Percentiles rank a stretch among this genome's conserved stretches.
These are phyloP conservation scores for Hylyphantes graminicola DNA, from an alignment of 1,140 invertebrate genomes.

Conservation along the genomic window DNA sequence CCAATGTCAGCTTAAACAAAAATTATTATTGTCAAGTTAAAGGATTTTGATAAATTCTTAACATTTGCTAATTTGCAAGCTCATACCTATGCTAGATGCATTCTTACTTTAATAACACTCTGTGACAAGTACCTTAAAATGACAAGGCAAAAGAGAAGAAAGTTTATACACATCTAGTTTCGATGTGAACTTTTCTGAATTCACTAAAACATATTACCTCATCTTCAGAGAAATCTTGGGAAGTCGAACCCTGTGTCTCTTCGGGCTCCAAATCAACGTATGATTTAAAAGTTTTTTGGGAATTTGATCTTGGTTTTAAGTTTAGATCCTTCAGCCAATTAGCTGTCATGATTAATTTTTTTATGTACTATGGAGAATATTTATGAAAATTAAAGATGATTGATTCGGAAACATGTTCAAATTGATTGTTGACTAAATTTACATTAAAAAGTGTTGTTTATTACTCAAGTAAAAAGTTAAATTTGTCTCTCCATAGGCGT, in stretches of 20 bases:
- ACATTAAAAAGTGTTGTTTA: background rate
- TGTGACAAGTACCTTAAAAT: too few species aligned
- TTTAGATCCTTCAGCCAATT: conserved; percentile 58
- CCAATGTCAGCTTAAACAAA: too few species aligned
- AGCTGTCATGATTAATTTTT: conserved; percentile 48
- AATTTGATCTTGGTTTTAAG: conserved; percentile 52
- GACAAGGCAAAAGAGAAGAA: too few species aligned
- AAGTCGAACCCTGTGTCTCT: background rate
- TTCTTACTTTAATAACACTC: too few species aligned
- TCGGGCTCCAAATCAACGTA: conserved; percentile 54
- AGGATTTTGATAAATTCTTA: too few species aligned
- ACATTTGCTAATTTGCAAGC: too few species aligned
- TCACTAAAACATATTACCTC: conserved; percentile 8
- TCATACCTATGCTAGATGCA: too few species aligned
- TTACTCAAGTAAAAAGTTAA: background rate
- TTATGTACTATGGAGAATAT: background rate
- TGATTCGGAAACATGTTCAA: background rate
- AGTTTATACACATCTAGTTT: too few species aligned
- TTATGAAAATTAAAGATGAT: background rate
- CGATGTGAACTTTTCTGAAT: background rate
- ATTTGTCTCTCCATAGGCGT: conserved; percentile 29
- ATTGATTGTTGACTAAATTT: background rate
- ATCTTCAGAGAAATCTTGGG: conserved; percentile 1
- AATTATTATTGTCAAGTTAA: too few species aligned
- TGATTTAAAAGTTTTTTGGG: conserved; percentile 57